Evolutionary conservation across 53 echinoderm and acorn worm genomes (phyloP).

Genomic region (Temnopleurus reevesii): DNA sequence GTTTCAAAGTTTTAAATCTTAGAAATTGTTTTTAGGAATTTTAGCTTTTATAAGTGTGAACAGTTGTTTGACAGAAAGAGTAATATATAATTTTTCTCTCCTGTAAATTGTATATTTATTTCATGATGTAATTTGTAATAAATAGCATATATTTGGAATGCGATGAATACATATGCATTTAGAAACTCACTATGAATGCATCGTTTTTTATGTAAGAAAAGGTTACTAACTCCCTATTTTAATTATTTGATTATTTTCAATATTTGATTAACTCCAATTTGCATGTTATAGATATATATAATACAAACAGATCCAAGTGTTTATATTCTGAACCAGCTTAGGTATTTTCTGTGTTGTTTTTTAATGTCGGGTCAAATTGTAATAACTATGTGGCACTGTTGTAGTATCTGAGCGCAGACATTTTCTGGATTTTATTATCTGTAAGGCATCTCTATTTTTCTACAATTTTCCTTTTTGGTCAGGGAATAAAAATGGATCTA

Average conservation of each 20-base stretch:
- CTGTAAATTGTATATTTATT: conserved; percentile 36
- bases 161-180: neutral
- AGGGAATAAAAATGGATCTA: too few relatives aligned
- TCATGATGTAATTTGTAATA: neutral
- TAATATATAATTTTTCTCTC: neutral
- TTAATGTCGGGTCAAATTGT: neutral
- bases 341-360: neutral
- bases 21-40: neutral
- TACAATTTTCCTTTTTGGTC: too few relatives aligned
- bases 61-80: neutral
- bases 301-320: neutral
- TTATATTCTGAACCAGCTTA: neutral
- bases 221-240: neutral
- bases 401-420: too few relatives aligned
- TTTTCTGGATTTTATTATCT: too few relatives aligned
- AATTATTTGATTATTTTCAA: neutral
- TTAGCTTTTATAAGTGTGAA: neutral
- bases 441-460: too few relatives aligned
- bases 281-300: conserved; percentile 8
- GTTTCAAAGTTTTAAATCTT: too few relatives aligned
- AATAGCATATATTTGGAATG: neutral
- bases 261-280: neutral
- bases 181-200: neutral
- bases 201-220: neutral
- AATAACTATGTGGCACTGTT: too few relatives aligned